Evolutionary conservation across 2,113 vertebrate genomes (phyloP), one percentile per base, ranked within the genome.

Genomic region (Sylvicapra grimmia): DNA sequence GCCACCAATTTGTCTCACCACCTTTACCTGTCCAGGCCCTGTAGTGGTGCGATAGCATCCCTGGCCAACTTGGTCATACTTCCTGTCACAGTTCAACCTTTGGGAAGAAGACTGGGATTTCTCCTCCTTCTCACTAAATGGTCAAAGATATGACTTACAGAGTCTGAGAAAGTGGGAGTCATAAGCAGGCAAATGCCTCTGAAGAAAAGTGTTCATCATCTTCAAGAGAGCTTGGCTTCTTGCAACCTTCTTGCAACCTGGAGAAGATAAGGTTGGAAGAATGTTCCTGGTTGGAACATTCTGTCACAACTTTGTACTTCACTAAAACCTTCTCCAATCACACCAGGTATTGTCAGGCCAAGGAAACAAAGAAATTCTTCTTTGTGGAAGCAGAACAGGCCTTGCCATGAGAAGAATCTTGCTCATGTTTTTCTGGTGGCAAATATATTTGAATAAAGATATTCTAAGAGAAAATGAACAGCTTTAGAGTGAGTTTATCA

Each of bases 401-500:
- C 59, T 61, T 82, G 40, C 15, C 33, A 0, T 5, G 77, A 98
- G 75, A 72, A 83, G 97, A 97, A 84, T 27, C 80, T 51, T 12
- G 11, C 23, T 86, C 15, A 29, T 1, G 0, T 44, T 79, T 96
- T 68, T 82, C 75, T 65, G 19, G 9, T 10, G 16, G 75, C 58
- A 59, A 80, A 93, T 59, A 19, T 29, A 87, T 97, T 63, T 85
- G 96, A 97, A 97, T 89, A 86, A 79, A 89, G 75, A n/a, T 95
- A 44, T 72, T 56, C 88, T 36, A 83, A 96, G 87, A 98, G 86
- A 96, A 97, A 97, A 96, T 77, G 87, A 93, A 51, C 65, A 77
- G 82, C 87, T 61, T 94, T 25, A 94, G 63, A 92, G 85, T 23
- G 2, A 97, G 93, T 98, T 98, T 98, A 97, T 98, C 97, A 85